Evolutionary conservation across 2,113 vertebrate species (phyloP).

Genomic region (Cavia aperea): DNA sequence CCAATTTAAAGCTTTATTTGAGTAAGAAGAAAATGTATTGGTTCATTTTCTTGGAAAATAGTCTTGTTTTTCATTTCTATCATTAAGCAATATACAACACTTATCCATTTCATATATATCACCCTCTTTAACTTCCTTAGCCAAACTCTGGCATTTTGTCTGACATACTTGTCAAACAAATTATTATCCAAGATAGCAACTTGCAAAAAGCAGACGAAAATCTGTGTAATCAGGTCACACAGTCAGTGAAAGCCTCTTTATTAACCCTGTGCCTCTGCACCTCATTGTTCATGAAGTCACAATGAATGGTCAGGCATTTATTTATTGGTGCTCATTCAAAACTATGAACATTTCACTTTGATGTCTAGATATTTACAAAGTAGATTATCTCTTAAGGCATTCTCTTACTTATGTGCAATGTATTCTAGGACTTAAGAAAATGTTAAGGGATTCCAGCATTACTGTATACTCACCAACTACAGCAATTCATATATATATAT

Average conservation of each 20-base stretch:
- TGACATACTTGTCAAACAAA: not conserved
- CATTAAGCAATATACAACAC: not conserved
- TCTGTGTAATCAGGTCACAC: not conserved
- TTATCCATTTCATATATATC: not conserved
- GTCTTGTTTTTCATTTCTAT: not conserved
- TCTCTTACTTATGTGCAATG: not conserved
- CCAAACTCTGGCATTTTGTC: not conserved
- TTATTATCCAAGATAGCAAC: not conserved
- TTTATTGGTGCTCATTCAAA: not conserved
- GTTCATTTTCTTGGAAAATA: slow-evolving; percentile 1
- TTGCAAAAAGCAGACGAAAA: not conserved
- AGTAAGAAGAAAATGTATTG: not conserved
- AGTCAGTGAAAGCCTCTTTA: not conserved
- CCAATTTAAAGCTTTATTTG: not conserved
- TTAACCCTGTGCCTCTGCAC: not conserved
- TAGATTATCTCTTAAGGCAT: not conserved
- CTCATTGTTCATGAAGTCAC: not conserved
- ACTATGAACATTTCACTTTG: not conserved
- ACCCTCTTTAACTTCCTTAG: not conserved
- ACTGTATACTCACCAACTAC: not conserved
- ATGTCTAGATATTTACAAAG: not conserved
- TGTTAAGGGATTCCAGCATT: not conserved
- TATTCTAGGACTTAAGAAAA: not conserved
- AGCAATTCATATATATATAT: not conserved
- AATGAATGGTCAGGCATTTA: not conserved